A percentile compares a stretch with the other conserved stretches of the same genome.
Evolutionary conservation across 1,140 invertebrate species (phyloP).

Genomic region (Brachionus rotundiformis): DNA sequence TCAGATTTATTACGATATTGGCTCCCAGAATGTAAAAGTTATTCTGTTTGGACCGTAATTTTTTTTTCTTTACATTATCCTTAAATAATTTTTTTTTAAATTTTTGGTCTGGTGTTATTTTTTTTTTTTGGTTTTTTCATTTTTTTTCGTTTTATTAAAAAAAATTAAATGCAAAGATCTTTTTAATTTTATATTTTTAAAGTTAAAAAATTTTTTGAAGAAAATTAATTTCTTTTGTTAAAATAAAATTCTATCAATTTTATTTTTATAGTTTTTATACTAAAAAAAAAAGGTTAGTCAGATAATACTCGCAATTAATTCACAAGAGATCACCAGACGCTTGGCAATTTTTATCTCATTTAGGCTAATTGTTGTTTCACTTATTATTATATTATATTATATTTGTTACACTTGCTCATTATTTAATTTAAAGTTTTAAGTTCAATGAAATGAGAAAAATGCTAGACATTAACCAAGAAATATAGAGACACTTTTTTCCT

Average conservation of each 20-base stretch:
- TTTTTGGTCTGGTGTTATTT: constrained; percentile 12
- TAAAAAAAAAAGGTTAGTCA: neutral
- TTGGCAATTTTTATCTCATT: constrained; percentile 85
- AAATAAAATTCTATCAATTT: constrained; percentile 6
- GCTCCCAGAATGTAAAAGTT: constrained; percentile 20
- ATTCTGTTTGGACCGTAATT: constrained; percentile 12
- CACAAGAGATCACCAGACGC: constrained; percentile 76
- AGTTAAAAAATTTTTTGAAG: neutral
- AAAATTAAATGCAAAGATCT: neutral
- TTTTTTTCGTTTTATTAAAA: neutral
- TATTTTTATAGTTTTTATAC: constrained; percentile 6
- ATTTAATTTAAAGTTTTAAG: no score
- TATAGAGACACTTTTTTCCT: no score
- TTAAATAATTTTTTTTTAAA: neutral
- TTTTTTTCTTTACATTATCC: no score
- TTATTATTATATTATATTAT: no score
- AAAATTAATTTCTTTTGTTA: neutral
- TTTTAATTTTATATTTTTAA: neutral
- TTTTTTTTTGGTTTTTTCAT: constrained; percentile 6
- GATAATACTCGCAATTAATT: neutral
- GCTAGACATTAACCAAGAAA: no score
- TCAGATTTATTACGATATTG: neutral
- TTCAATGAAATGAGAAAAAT: no score
- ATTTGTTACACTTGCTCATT: no score
- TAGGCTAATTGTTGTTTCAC: constrained; percentile 81